phyloP scores from a whole-genome alignment of 2,888 invertebrate genomes.

The Agriopis leucophaearia region DNA sequence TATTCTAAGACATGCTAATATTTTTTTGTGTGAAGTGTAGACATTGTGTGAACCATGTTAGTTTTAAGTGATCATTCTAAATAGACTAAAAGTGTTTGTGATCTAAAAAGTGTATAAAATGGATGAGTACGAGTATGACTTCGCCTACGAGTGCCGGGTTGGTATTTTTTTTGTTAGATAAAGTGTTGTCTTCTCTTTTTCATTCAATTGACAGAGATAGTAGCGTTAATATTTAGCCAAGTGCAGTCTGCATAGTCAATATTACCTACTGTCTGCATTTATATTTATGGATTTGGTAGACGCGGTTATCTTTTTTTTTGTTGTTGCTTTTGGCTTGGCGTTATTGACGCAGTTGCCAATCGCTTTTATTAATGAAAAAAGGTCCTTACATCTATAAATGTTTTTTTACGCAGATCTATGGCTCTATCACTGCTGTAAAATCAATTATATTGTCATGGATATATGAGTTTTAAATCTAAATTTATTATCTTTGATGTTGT shows the following conservation, averaged over 20 bases:
- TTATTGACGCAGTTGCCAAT: too few species aligned
- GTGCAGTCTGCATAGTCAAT: slow-evolving; percentile 20
- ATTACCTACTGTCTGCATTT: background rate
- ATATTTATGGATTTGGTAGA: too few species aligned
- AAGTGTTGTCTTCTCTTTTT: slow-evolving; percentile 2
- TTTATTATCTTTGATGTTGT: too few species aligned
- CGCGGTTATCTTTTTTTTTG: too few species aligned
- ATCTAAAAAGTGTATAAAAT: slow-evolving; percentile 64
- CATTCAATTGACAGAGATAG: slow-evolving; percentile 4
- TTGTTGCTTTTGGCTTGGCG: too few species aligned
- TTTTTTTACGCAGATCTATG: too few species aligned
- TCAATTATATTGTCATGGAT: too few species aligned
- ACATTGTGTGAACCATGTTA: slow-evolving; percentile 57
- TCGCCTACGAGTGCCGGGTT: slow-evolving; percentile 89
- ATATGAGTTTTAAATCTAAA: too few species aligned
- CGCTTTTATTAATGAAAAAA: too few species aligned
- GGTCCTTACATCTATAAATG: too few species aligned
- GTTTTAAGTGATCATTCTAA: slow-evolving; percentile 61
- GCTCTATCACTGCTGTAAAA: too few species aligned
- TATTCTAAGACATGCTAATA: slow-evolving; percentile 45
- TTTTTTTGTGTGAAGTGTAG: slow-evolving; percentile 48
- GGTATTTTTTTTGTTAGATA: slow-evolving; percentile 59
- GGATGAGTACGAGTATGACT: slow-evolving; percentile 88
- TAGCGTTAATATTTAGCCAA: slow-evolving; percentile 15
- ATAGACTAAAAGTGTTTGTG: slow-evolving; percentile 53